Base-by-base conservation (phyloP, 2,888 invertebrate species). In the Auanema sp. region DNA sequence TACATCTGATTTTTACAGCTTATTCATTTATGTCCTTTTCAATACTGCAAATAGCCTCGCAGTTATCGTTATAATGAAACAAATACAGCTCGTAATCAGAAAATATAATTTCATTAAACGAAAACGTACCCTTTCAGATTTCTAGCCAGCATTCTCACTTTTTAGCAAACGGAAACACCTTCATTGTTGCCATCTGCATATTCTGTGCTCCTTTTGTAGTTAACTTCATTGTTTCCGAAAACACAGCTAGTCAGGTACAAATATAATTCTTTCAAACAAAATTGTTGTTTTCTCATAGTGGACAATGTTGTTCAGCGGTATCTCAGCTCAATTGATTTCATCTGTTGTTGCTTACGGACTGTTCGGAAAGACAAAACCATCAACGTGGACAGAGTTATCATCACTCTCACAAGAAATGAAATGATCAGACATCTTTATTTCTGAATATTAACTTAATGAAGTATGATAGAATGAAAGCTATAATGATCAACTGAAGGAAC, bases 91-190 rank as follows among this genome's bases (percentile, higher is more conserved):
- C 40, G 71, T 71, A 16, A 61, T 5, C 3, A 5, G 33, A 3
- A 33, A 8, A 33, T 33, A 3, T 33, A n/a, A n/a, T n/a, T n/a
- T n/a, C 52, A 51, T 10, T 51, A 23, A 5, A 21, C 53, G 53
- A 23, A 3, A 53, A 24, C 2, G 50, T 18, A 47, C 12, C 5
- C 16, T 63, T 66, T 51, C 62, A 72, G 72, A 55, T 66, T 1
- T 65, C 72, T 11, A 62, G 58, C 1, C 62, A 72, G 43, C 66
- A 72, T 52, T 59, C 64, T 25, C 68, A 69, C 43, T 53, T 72
- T 18, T 58, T 72, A 16, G 72, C 68, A 2, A 72, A 72, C 49
- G 72, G 72, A 8, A 72, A 72, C 43, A 72, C 69, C 1, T 51
- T 65, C 16, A 67, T 67, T 24, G 72, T 72, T 11, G 72, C 69